Evolutionary conservation across 2,113 vertebrate genomes (phyloP).

Genomic region (Pavo muticus): DNA sequence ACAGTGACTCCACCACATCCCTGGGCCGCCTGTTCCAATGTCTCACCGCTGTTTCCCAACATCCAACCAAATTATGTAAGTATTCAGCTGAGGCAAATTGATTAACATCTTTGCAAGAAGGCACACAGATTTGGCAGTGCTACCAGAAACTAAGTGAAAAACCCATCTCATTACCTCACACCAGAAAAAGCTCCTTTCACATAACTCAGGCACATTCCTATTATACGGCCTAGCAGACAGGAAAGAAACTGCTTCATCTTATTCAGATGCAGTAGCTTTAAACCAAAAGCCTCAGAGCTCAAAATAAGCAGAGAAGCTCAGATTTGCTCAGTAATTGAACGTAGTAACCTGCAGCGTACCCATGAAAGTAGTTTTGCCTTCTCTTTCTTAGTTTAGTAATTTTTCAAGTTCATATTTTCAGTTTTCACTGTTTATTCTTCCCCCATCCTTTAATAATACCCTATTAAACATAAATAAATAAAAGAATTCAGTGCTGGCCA

Average conservation of each 20-base stretch:
- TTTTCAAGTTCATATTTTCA: not conserved
- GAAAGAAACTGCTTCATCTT: not conserved
- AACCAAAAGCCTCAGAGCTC: not conserved
- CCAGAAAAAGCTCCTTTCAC: fast-evolving
- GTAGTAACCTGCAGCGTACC: not conserved
- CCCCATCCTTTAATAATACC: not conserved
- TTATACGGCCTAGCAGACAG: not conserved
- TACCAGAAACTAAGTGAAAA: not conserved
- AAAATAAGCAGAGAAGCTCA: not conserved
- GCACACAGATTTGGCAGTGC: not conserved
- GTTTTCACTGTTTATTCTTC: not conserved
- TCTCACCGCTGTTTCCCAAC: too few relatives aligned
- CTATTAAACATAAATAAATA: not conserved
- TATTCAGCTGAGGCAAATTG: fast-evolving
- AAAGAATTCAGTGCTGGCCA: fast-evolving
- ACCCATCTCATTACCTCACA: not conserved
- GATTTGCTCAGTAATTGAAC: not conserved
- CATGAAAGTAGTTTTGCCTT: not conserved
- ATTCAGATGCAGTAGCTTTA: not conserved
- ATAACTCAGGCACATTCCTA: not conserved
- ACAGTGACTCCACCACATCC: not conserved
- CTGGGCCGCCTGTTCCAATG: not conserved
- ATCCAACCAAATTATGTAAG: not conserved
- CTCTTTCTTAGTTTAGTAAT: not conserved
- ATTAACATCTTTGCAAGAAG: fast-evolving